Evolutionary conservation across 2,113 vertebrate species (phyloP).

Genomic region (Psephotus haematonotus): DNA sequence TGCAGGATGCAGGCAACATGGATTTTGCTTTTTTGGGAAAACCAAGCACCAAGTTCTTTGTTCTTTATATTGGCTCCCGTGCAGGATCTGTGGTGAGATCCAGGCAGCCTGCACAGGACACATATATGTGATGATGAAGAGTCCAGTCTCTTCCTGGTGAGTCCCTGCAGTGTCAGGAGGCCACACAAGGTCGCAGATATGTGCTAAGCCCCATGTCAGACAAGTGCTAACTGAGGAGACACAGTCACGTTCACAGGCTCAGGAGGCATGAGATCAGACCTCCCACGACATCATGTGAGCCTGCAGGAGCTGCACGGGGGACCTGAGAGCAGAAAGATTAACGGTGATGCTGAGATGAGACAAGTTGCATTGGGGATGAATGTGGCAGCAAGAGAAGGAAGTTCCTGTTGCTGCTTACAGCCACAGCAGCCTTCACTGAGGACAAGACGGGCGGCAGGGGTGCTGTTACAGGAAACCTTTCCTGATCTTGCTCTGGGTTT

Average conservation of each 20-base stretch:
- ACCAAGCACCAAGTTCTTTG: not conserved
- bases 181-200: accelerated
- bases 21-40: not conserved
- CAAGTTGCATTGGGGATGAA: not conserved
- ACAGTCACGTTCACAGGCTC: not conserved
- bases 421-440: not conserved
- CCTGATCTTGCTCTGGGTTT: not conserved
- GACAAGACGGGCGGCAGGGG: not conserved
- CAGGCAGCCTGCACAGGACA: not conserved
- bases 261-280: not conserved
- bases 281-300: not conserved
- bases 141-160: not conserved
- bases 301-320: not conserved
- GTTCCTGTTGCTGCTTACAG: not conserved
- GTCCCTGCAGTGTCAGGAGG: accelerated
- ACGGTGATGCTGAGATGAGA: not conserved
- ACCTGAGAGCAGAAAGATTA: not conserved
- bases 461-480: not conserved
- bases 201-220: not conserved
- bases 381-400: not conserved
- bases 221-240: accelerated
- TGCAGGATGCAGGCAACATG: not conserved
- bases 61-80: not conserved
- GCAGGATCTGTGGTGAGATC: not conserved
- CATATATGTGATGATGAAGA: not conserved